Base-by-base conservation (phyloP, 2,888 invertebrate genomes). In the Miltochrista miniata region DNA sequence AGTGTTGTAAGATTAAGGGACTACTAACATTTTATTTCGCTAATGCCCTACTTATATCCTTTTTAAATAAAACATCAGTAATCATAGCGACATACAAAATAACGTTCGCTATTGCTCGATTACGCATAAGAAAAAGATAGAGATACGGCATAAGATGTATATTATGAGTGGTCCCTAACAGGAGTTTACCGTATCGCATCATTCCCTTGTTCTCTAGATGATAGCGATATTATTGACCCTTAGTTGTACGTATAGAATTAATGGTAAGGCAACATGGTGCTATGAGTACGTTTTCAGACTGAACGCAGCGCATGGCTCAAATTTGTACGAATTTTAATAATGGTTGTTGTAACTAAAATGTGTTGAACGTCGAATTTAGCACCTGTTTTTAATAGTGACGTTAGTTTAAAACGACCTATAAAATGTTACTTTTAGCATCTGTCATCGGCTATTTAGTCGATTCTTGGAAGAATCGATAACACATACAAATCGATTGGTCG, bases 131-230 rank as follows among this genome's bases (percentile, higher is more conserved):
- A n/a, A n/a, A n/a, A n/a, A n/a, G n/a, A n/a, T n/a, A n/a, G n/a
- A n/a, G n/a, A n/a, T n/a, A n/a, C n/a, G n/a, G n/a, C n/a, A n/a
- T n/a, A n/a, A n/a, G n/a, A n/a, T n/a, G n/a, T n/a, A n/a, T n/a
- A n/a, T n/a, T n/a, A n/a, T n/a, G n/a, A n/a, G n/a, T n/a, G n/a
- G n/a, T n/a, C n/a, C n/a, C n/a, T n/a, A 64, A 61, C 63, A 51
- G 56, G 63, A 70, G 52, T 68, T 35, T 68, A 72, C 64, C 72
- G 65, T 84, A 82, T 89, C 85, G 87, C 87, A 80, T 87, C 89
- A 89, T 90, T 90, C 89, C 89, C 84, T 74, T 71, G 72, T 70
- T 80, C 74, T 58, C 67, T 86, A 82, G 77, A 72, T 82, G 86
- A 86, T 86, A 87, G 88, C 87, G 83, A 85, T 85, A 79, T 78